Evolutionary conservation across 2,113 vertebrate species (phyloP), one percentile per base, ranked within the genome.

Genomic region (Chloropsis hardwickii): DNA sequence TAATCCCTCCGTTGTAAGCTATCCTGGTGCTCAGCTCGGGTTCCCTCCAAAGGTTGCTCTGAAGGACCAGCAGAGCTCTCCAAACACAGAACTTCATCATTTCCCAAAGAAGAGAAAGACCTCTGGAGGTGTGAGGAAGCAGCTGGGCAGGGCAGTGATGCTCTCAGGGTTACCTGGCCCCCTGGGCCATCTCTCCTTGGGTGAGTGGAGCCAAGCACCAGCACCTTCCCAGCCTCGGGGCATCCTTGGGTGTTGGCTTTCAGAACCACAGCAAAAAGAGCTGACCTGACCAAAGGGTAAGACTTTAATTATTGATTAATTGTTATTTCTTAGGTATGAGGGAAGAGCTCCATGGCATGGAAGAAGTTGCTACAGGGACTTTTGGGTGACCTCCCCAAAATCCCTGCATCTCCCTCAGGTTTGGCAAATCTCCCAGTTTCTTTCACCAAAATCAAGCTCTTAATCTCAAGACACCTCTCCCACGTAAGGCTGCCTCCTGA

Each of bases 371-470:
- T 28, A 37, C 12, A 37, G 27, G 11, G 35, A 12, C 2, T 81
- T 81, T 44, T 19, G 44, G n/a, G n/a, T 69, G 45, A 74, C 60
- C 33, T 71, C 44, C 44, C 58, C 27, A n/a, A 33, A 57, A 37
- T 14, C 11, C 21, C 42, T 12, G 0, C 2, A 29, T 28, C 48
- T 86, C 61, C 61, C 65, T 35, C 53, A 79, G 35, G 37, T 58
- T 81, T 81, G 81, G 56, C 65, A 70, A 27, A 53, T 62, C 33
- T 84, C 60, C 64, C 33, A 18, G 1, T 5, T 20, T 35, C 56
- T 77, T 72, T 88, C n/a, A 80, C 88, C 90, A 88, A 94, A 91
- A 87, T 74, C 89, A 76, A 95, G 37, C n/a, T 72, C 54, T 87
- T 39, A 42, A 78, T 82, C 60, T 80, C 81, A 77, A 86, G 81